A percentile compares a stretch with the other conserved stretches of the same genome.
Evolutionary conservation across 2,888 invertebrate genomes (phyloP).

Genomic region (Podabrus alpinus): DNA sequence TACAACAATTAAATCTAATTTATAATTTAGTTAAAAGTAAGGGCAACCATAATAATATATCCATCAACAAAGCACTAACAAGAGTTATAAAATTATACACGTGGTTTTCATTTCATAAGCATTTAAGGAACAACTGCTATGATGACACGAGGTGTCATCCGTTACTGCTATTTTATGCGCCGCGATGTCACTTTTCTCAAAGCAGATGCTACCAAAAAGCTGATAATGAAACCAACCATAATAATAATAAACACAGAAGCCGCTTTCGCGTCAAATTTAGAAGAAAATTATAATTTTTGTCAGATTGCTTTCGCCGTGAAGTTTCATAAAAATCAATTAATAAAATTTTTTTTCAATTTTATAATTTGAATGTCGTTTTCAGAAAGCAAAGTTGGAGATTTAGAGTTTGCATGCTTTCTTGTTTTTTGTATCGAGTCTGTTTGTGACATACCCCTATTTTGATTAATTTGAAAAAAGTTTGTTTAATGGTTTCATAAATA

Average conservation of each 20-base stretch:
- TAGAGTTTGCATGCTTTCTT: background rate
- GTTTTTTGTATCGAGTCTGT: background rate
- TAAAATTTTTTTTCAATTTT: background rate
- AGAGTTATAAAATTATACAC: constrained; percentile 13
- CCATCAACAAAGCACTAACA: constrained; percentile 4
- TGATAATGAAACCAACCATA: constrained; percentile 26
- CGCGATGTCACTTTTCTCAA: constrained; percentile 18
- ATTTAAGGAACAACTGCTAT: background rate
- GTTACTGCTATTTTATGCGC: constrained; percentile 19
- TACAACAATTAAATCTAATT: constrained; percentile 13
- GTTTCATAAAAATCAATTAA: background rate
- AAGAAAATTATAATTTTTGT: background rate
- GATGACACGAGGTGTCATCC: constrained; percentile 32
- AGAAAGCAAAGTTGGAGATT: background rate
- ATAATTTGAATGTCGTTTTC: background rate
- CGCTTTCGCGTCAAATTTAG: background rate
- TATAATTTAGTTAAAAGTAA: constrained; percentile 4
- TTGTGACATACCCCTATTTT: background rate
- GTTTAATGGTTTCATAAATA: background rate
- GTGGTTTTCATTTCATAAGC: constrained; percentile 1
- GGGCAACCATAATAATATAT: background rate
- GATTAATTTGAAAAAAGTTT: background rate
- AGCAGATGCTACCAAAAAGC: constrained; percentile 24
- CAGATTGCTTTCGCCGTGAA: background rate
- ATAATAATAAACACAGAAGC: constrained; percentile 14